Evolutionary conservation across 2,888 invertebrate genomes (phyloP).

Genomic region (Congeria kusceri): DNA sequence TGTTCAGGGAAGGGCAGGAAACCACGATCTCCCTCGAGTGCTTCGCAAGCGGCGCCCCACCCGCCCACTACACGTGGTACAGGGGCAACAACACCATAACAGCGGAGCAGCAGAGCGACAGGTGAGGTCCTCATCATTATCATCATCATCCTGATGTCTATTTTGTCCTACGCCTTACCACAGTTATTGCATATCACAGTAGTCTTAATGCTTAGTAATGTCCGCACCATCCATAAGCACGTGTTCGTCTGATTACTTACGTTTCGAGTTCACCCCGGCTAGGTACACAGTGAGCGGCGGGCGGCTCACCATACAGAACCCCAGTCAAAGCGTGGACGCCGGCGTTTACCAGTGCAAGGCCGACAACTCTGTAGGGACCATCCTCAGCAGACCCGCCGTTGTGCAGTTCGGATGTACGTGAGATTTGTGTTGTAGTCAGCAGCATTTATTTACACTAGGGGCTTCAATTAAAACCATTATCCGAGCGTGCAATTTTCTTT

Average conservation of each 20-base stretch:
- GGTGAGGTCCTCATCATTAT: background rate
- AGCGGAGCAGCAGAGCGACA: background rate
- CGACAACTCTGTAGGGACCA: slow-evolving; percentile 93
- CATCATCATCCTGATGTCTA: no score
- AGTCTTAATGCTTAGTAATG: background rate
- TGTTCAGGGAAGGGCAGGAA: slow-evolving; percentile 51
- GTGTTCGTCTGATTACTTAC: no score
- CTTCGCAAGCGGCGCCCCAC: slow-evolving; percentile 35
- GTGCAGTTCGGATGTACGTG: slow-evolving; percentile 92
- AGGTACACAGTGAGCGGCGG: slow-evolving; percentile 95
- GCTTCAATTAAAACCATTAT: no score
- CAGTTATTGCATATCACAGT: background rate
- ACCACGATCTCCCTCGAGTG: slow-evolving; percentile 47
- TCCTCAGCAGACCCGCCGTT: slow-evolving; percentile 94
- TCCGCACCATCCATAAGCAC: no score
- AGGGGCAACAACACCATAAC: slow-evolving; percentile 66
- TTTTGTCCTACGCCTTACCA: no score
- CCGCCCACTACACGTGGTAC: slow-evolving; percentile 81
- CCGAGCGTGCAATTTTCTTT: no score
- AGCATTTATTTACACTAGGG: no score
- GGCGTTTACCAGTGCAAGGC: slow-evolving; percentile 97
- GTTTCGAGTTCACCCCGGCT: no score
- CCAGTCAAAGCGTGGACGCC: slow-evolving; percentile 91
- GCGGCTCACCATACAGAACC: slow-evolving; percentile 94
- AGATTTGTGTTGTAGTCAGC: no score